Evolutionary conservation across 2,797 vertebrate genomes (phyloP).

Genomic region (Decapterus maruadsi): DNA sequence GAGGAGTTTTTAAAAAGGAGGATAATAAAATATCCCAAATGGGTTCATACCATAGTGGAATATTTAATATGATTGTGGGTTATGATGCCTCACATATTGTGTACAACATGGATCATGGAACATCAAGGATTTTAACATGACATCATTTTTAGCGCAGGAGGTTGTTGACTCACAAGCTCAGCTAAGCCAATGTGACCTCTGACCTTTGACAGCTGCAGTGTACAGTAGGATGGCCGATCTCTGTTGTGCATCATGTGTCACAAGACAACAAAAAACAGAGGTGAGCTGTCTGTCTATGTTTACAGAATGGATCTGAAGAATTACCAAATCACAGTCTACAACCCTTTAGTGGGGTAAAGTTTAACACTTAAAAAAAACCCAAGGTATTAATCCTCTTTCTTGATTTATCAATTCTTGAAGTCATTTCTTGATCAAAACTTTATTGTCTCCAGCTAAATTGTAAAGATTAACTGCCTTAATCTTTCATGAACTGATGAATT

Average conservation of each 20-base stretch:
- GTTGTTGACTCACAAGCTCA: constrained; percentile 50
- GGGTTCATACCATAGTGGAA: no score
- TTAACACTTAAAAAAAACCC: neutral
- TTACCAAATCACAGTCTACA: neutral
- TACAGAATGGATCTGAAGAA: neutral
- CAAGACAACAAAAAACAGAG: constrained; percentile 16
- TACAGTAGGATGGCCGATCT: constrained; percentile 31
- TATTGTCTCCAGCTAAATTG: neutral
- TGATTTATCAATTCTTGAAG: neutral
- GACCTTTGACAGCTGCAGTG: constrained; percentile 51
- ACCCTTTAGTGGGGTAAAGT: neutral
- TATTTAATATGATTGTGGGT: neutral
- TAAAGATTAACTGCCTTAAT: neutral
- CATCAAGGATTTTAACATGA: neutral
- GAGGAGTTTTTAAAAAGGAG: no score
- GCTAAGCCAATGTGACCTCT: constrained; percentile 48
- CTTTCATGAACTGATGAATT: neutral
- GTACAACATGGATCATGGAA: no score
- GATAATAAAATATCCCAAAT: no score
- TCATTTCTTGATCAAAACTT: neutral
- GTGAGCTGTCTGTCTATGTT: neutral
- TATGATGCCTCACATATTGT: neutral
- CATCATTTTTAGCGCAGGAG: constrained; percentile 29
- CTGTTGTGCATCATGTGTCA: constrained; percentile 20
- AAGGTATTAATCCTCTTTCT: neutral